A percentile compares a stretch with the other conserved stretches of the same genome.
phyloP scores from a whole-genome alignment of 2,888 invertebrate species.

The Rhingia campestris region DNA sequence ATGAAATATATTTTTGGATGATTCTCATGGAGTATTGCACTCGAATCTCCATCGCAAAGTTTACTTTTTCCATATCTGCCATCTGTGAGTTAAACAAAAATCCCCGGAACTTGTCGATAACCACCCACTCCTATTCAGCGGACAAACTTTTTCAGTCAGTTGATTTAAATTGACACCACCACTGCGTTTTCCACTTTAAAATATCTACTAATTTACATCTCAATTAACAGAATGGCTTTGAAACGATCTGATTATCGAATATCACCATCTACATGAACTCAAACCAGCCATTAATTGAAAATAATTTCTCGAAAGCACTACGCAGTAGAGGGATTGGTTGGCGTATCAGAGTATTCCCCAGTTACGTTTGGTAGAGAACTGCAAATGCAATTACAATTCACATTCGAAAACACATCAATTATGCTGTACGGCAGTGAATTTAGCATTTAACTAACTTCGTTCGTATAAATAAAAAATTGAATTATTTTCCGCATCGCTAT shows the following conservation, averaged over 20 bases:
- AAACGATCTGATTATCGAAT: slow-evolving; percentile 29
- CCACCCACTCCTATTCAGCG: no score
- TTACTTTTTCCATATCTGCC: no score
- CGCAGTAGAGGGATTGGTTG: slow-evolving; percentile 7
- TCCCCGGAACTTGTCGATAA: no score
- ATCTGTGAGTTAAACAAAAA: no score
- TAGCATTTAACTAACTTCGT: slow-evolving; percentile 42
- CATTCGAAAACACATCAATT: slow-evolving; percentile 58
- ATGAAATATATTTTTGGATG: no score
- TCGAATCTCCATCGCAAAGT: no score
- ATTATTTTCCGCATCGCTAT: slow-evolving; percentile 56
- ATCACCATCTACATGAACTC: slow-evolving; percentile 16
- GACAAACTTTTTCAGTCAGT: no score
- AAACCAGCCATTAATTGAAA: slow-evolving; percentile 45
- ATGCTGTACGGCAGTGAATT: slow-evolving; percentile 33
- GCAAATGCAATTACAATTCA: slow-evolving; percentile 51
- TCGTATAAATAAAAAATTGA: slow-evolving; percentile 39
- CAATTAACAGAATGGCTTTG: slow-evolving; percentile 23
- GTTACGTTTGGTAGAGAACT: background rate
- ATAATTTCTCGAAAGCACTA: slow-evolving; percentile 35
- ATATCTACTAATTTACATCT: slow-evolving; percentile 20
- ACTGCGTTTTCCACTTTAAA: background rate
- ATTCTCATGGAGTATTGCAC: no score
- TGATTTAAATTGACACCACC: no score
- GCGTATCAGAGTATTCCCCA: background rate